phyloP scores from a whole-genome alignment of 92 coral and sea anemone genomes.

The Nematostella vectensis region DNA sequence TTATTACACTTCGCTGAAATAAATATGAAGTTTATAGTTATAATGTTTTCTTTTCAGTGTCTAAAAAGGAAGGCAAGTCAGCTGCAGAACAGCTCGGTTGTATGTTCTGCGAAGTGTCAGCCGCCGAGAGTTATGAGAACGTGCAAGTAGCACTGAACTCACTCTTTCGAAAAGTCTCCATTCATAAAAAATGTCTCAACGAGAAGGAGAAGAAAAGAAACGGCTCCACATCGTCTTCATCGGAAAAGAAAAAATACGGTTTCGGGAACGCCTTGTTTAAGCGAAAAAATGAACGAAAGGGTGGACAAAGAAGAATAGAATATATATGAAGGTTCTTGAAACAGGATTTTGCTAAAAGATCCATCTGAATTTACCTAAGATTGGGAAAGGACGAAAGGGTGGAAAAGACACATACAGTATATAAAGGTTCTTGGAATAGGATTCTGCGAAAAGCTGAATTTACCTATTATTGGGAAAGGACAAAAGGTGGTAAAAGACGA shows the following conservation, averaged over 20 bases:
- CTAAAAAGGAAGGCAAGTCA: slow-evolving; percentile 77
- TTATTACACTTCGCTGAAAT: no score
- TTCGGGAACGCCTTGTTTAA: slow-evolving; percentile 84
- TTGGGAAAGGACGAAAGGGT: no score
- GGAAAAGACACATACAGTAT: no score
- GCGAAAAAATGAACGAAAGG: slow-evolving; percentile 54
- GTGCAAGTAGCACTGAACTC: slow-evolving; percentile 82
- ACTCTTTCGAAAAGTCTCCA: slow-evolving; percentile 63
- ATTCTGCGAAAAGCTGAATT: no score
- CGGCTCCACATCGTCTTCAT: slow-evolving; percentile 29
- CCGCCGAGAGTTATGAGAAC: slow-evolving; percentile 85
- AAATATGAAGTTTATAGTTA: no score
- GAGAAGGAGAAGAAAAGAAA: slow-evolving; percentile 64
- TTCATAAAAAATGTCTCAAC: slow-evolving; percentile 59
- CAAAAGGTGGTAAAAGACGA: no score
- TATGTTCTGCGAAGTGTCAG: slow-evolving; percentile 95
- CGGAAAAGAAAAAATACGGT: slow-evolving; percentile 71
- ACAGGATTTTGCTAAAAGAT: no score
- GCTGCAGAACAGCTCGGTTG: slow-evolving; percentile 96
- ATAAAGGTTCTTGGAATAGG: no score
- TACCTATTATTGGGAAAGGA: no score
- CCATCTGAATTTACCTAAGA: no score
- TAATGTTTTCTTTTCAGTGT: slow-evolving; percentile 47
- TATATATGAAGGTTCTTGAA: no score
- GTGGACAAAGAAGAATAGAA: slow-evolving; percentile 32